Percentiles rank a stretch among this genome's conserved stretches.
phyloP scores from a whole-genome alignment of 2,797 vertebrate genomes.

The Emydoidea blandingii region DNA sequence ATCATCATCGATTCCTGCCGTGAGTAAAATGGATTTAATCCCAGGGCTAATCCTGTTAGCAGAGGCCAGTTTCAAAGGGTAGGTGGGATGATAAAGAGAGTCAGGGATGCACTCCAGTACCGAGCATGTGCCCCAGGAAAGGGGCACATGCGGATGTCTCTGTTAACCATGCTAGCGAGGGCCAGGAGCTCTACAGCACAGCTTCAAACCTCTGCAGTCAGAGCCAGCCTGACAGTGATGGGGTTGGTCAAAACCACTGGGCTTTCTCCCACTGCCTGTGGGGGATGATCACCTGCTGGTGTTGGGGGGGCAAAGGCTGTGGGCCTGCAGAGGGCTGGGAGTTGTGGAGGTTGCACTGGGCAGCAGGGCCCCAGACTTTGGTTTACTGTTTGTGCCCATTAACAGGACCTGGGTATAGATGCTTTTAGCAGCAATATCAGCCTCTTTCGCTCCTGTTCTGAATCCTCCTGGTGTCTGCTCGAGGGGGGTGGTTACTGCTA shows the following conservation, averaged over 20 bases:
- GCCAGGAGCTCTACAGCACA: not conserved
- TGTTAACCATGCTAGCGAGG: not conserved
- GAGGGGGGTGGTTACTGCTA: not conserved
- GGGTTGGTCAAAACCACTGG: not conserved
- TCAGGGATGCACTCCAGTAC: not conserved
- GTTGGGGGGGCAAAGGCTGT: not conserved
- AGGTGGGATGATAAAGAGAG: not conserved
- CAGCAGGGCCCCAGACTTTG: not conserved
- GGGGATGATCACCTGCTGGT: not conserved
- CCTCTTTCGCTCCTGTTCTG: not conserved
- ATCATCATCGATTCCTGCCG: not conserved
- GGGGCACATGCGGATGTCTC: not conserved
- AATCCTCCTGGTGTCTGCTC: not conserved
- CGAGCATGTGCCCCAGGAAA: not conserved
- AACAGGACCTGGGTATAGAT: not conserved
- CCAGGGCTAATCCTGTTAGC: not conserved
- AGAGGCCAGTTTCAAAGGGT: not conserved
- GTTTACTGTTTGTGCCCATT: not conserved
- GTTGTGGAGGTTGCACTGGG: not conserved
- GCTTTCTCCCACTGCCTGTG: not conserved
- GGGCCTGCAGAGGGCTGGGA: not conserved
- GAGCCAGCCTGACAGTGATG: not conserved
- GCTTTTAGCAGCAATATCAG: not conserved
- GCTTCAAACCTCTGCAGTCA: not conserved
- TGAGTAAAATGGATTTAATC: slow-evolving; percentile 14